These are phyloP conservation scores for Epinephelus moara DNA, from an alignment of 2,113 vertebrate genomes.

Conservation along the genomic window DNA sequence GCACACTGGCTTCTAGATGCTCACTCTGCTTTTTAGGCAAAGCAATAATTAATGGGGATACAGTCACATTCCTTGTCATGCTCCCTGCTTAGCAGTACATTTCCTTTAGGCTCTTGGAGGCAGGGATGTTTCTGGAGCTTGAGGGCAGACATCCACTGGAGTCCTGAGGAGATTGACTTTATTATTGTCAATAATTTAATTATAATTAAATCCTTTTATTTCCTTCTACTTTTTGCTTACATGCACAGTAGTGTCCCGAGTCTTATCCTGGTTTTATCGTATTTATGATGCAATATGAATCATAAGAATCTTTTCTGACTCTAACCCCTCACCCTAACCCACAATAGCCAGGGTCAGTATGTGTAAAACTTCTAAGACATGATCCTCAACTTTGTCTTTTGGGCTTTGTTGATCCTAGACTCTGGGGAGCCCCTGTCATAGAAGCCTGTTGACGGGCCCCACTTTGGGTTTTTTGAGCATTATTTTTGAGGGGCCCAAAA, in stretches of 20 bases:
- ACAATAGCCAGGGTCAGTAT: no score
- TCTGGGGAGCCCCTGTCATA: no score
- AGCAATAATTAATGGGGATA: slow-evolving; percentile 11
- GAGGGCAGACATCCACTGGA: neutral
- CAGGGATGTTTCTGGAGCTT: neutral
- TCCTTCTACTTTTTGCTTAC: neutral
- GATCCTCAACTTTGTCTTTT: no score
- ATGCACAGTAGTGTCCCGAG: neutral
- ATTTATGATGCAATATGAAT: no score
- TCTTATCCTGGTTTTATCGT: no score
- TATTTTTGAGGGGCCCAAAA: no score
- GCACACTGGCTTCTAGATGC: slow-evolving; percentile 10
- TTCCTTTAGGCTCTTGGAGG: neutral
- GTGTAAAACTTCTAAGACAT: no score
- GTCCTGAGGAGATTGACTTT: neutral
- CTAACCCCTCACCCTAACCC: no score
- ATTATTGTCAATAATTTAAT: neutral
- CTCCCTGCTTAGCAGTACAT: slow-evolving; percentile 4
- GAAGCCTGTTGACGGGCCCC: no score
- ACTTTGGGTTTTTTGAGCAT: no score
- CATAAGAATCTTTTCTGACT: no score
- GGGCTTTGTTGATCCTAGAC: no score
- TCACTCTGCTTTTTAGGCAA: slow-evolving; percentile 18
- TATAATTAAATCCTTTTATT: neutral
- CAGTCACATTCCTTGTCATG: slow-evolving; percentile 2